Base-by-base conservation (phyloP, 2,113 vertebrate species). In the Halichoerus grypus region DNA sequence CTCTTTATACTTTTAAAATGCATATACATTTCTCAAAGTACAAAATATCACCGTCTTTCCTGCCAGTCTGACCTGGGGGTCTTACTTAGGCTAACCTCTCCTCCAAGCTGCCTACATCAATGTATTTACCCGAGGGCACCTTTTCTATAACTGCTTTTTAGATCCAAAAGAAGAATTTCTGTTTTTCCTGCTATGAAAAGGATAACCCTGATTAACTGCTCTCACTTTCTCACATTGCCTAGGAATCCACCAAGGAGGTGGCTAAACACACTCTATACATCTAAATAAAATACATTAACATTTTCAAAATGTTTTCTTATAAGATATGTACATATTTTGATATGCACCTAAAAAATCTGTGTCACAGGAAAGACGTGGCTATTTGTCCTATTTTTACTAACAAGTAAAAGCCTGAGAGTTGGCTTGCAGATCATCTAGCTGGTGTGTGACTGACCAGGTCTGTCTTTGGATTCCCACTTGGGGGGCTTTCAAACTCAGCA, bases 171-270 rank as follows among this genome's bases (percentile, higher is more conserved):
- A 90, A 33, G 33, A 91, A 85, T 26, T 51, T 95, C 49, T 71
- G 7, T 55, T 92, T 97, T 92, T 39, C 12, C 15, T 95, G 7
- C 67, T 93, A 90, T 90, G 83, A 90, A 76, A 97, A 93, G 69
- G 33, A 63, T 86, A 93, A 76, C 31, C 39, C 46, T 21, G 42
- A 80, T 87, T 89, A 96, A 92, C 33, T 46, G 1, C 4, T 88
- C 46, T 93, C 77, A 26, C 10, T 42, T 93, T 79, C 31, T 93
- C 33, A 57, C 0, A 3, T 72, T 77, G 0, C 12, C 28, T 76
- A 13, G 53, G 55, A 72, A 71, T 91, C 74, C 59, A 79, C 53
- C 12, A 82, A 91, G 7, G 39, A 83, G 53, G 67, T 16, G 11
- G 5, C 5, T 61, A 46, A 55, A 90, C 84, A 46, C 26, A 80